Evolutionary conservation across 2,797 vertebrate genomes (phyloP).

Genomic region (Capromys pilorides): DNA sequence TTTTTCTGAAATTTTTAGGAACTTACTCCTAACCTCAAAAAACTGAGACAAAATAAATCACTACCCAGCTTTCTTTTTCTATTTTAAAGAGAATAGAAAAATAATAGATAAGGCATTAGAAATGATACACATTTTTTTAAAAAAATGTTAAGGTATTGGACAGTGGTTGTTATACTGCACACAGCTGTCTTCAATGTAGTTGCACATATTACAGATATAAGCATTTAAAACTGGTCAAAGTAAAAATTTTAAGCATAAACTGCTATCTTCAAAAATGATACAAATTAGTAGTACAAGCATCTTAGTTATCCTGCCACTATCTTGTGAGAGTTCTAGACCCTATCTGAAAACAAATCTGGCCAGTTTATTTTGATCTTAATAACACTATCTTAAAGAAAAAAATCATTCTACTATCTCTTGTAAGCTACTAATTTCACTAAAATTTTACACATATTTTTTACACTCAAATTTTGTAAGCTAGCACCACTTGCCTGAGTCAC

Average conservation of each 20-base stretch:
- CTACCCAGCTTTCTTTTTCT: slow-evolving; percentile 6
- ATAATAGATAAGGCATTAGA: no score
- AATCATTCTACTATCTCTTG: background rate
- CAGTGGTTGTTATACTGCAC: no score
- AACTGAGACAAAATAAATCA: slow-evolving; percentile 49
- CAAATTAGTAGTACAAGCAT: no score
- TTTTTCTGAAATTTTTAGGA: slow-evolving; percentile 40
- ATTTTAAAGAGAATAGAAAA: no score
- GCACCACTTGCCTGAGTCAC: slow-evolving; percentile 89
- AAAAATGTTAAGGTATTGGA: no score
- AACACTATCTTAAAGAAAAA: background rate
- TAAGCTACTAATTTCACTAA: background rate
- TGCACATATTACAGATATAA: no score
- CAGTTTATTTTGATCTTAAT: background rate
- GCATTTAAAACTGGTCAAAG: no score
- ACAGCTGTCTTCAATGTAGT: no score
- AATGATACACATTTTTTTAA: no score
- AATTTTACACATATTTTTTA: background rate
- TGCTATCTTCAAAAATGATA: no score
- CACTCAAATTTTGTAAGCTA: background rate
- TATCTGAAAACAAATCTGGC: slow-evolving; percentile 20
- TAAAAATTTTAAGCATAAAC: no score
- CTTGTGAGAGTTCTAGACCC: background rate
- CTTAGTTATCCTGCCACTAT: no score
- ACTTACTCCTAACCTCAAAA: slow-evolving; percentile 33